Evolutionary conservation across 2,797 vertebrate genomes (phyloP).

Genomic region (Eidolon dupreanum): DNA sequence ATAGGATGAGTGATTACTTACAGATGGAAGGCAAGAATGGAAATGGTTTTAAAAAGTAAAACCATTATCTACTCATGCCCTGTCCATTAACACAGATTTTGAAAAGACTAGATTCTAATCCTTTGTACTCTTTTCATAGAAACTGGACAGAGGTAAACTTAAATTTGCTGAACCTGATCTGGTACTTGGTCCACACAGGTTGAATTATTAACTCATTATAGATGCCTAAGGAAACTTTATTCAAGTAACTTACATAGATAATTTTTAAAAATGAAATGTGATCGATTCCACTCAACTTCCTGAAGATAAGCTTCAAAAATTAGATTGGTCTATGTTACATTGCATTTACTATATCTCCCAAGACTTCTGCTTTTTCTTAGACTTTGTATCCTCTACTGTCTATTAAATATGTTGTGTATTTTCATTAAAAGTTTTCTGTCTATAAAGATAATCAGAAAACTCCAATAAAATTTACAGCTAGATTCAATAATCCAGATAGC

Average conservation of each 20-base stretch:
- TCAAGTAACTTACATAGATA: neutral
- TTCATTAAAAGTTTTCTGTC: neutral
- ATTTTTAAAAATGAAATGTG: neutral
- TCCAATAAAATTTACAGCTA: neutral
- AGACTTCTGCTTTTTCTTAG: neutral
- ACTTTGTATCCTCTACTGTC: neutral
- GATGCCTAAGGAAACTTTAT: neutral
- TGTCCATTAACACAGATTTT: neutral
- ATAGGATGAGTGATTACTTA: neutral
- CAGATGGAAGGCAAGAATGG: neutral
- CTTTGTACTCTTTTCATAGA: neutral
- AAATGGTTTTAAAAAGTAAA: neutral
- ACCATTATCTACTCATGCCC: neutral
- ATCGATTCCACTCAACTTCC: neutral
- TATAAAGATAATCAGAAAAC: neutral
- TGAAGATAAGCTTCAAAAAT: neutral
- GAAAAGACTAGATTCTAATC: neutral
- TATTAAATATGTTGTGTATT: neutral
- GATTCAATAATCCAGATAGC: neutral
- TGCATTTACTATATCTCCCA: neutral
- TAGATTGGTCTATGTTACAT: neutral
- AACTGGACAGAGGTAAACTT: neutral
- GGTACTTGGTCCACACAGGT: neutral
- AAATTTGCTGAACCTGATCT: neutral
- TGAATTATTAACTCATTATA: neutral